A percentile compares a stretch with the other conserved stretches of the same genome.
phyloP scores from a whole-genome alignment of 2,113 vertebrate species.

The Pangasianodon gigas region DNA sequence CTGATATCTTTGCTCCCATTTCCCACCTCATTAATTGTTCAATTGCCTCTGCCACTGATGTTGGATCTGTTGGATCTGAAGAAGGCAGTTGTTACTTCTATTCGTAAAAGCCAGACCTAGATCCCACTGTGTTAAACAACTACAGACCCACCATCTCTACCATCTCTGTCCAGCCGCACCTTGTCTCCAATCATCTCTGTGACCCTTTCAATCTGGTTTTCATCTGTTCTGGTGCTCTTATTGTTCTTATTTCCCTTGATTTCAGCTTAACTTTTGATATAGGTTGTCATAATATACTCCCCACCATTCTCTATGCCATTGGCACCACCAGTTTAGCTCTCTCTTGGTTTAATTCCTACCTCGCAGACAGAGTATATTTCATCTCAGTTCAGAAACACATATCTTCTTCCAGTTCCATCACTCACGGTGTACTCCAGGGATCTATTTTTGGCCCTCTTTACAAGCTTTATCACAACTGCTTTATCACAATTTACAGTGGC shows the following conservation, averaged over 20 bases:
- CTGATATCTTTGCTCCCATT: not conserved
- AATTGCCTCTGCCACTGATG: not conserved
- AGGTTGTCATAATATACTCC: not conserved
- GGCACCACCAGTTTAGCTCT: not conserved
- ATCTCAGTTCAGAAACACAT: not conserved
- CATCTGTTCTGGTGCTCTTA: not conserved
- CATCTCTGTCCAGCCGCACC: not conserved
- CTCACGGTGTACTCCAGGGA: not conserved
- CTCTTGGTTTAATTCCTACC: not conserved
- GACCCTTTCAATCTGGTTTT: not conserved
- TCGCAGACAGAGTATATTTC: not conserved
- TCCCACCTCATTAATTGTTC: constrained; percentile 10
- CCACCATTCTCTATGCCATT: not conserved
- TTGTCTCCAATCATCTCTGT: not conserved
- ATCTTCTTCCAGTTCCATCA: not conserved
- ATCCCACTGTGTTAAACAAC: not conserved
- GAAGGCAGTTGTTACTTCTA: not conserved
- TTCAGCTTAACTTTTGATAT: not conserved
- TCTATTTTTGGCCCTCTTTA: not conserved
- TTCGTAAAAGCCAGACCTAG: not conserved
- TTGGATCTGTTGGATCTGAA: not conserved
- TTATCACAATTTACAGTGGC: not conserved
- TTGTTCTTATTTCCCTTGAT: not conserved
- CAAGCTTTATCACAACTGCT: not conserved
- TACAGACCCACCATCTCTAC: not conserved